phyloP scores from a whole-genome alignment of 2,797 vertebrate species.

The Mus caroli region DNA sequence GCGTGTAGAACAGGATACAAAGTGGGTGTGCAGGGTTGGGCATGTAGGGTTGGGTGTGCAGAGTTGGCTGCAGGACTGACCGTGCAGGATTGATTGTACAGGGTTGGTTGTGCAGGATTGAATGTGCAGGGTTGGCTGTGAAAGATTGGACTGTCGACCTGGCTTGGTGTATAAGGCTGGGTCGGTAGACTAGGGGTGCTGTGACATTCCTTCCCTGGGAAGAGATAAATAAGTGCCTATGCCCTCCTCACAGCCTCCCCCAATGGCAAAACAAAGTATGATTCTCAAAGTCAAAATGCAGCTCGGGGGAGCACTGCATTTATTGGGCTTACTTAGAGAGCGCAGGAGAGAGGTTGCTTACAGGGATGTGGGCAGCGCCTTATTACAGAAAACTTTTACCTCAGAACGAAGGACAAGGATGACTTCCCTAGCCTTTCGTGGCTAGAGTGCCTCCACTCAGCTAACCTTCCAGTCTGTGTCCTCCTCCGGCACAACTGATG shows the following conservation, averaged over 20 bases:
- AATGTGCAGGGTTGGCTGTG: not conserved
- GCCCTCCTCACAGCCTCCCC: not conserved
- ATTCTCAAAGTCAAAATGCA: not conserved
- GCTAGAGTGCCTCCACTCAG: too few species aligned
- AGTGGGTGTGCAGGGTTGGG: not conserved
- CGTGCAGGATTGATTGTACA: not conserved
- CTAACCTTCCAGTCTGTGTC: not conserved
- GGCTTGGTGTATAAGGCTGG: not conserved
- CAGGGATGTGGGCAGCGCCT: not conserved
- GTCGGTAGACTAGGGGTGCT: not conserved
- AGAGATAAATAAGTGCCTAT: not conserved
- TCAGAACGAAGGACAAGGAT: too few species aligned
- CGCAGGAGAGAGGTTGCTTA: not conserved
- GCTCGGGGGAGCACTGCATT: not conserved
- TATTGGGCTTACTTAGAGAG: not conserved
- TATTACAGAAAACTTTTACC: not conserved
- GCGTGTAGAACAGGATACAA: not conserved
- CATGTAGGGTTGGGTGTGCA: not conserved
- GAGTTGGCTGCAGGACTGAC: not conserved
- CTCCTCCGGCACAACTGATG: not conserved
- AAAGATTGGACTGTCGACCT: not conserved
- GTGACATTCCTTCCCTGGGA: not conserved
- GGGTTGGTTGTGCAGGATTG: not conserved
- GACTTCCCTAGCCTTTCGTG: rapidly evolving
- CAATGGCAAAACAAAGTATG: not conserved